Base-by-base conservation (phyloP, 1,140 invertebrate genomes). In the Aphis gossypii region DNA sequence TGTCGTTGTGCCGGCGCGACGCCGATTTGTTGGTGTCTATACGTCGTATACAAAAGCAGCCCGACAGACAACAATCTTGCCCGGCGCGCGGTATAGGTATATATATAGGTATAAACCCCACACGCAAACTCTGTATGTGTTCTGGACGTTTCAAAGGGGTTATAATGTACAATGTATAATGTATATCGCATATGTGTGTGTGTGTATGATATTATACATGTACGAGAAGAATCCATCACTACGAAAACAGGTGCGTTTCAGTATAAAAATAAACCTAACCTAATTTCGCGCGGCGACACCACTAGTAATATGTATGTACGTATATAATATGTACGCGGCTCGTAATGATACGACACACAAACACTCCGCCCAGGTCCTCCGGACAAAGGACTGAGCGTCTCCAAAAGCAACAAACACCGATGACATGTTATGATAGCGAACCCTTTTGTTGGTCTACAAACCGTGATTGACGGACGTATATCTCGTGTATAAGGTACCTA, bases 381-480 rank as follows among this genome's bases (percentile, higher is more conserved):
- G 20, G 48, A 93, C 92, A 93, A 93, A 86, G 56, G 82, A 86
- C 91, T 23, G 46, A 83, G 21, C 48, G 48, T 82, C 91, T 60
- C 76, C 91, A 82, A 84, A 38, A 92, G 76, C 91, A 84, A 92
- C 91, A 92, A 92, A 92, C 91, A 92, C 91, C 82, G 91, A 92
- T 92, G 91, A 92, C 91, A 92, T 92, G 91, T 92, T 92, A 92
- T 92, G 91, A 92, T 92, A 92, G 91, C 91, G 82, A 92, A 92
- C 91, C 91, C 91, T 92, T 92, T 92, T 92, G 91, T 92, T 92
- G 76, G 46, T 54, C 76, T 38, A 20, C 30, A 92, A 6, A 68
- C 60, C 14, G 91, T 92, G 91, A 92, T 92, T 92, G 91, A 92
- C 91, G 91, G 46, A 35, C 60, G 44, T 76, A 48, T 35, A 51